Evolutionary conservation across 2,113 vertebrate species (phyloP).

Genomic region (Syngnathoides biaculeatus): DNA sequence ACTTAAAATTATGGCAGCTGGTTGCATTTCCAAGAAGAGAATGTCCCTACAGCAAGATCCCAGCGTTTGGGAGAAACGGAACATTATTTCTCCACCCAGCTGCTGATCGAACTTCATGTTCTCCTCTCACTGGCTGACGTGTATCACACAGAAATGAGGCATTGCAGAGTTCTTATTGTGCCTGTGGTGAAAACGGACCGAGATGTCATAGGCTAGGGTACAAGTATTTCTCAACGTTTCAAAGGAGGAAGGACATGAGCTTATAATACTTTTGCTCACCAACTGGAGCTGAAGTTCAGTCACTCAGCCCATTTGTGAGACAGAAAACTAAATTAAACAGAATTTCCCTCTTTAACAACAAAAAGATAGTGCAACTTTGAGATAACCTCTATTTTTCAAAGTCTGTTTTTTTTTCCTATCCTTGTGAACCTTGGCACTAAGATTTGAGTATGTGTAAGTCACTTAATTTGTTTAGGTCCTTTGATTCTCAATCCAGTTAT

Average conservation of each 20-base stretch:
- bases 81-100: slow-evolving; percentile 31
- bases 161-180: slow-evolving; percentile 51
- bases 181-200: slow-evolving; percentile 64
- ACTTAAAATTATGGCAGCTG: too few species aligned
- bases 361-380: slow-evolving; percentile 93
- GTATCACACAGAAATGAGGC: slow-evolving; percentile 34
- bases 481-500: slow-evolving; percentile 62
- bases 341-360: slow-evolving; percentile 79
- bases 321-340: slow-evolving; percentile 63
- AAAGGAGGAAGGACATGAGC: slow-evolving; percentile 65
- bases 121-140: slow-evolving; percentile 17
- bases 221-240: slow-evolving; percentile 62
- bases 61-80: too few species aligned
- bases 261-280: slow-evolving; percentile 64
- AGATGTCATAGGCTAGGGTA: slow-evolving; percentile 67
- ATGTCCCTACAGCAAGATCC: too few species aligned
- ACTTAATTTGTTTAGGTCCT: slow-evolving; percentile 52
- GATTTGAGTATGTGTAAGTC: slow-evolving; percentile 75
- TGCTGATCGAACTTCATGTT: slow-evolving; percentile 49
- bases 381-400: slow-evolving; percentile 56
- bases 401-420: slow-evolving; percentile 27
- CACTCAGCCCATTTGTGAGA: slow-evolving; percentile 71
- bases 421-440: slow-evolving; percentile 88
- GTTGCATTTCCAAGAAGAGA: too few species aligned
- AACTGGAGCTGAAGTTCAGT: slow-evolving; percentile 67